Conservation (phyloP, 2,113 vertebrate species). For the Gyps fulvus region DNA sequence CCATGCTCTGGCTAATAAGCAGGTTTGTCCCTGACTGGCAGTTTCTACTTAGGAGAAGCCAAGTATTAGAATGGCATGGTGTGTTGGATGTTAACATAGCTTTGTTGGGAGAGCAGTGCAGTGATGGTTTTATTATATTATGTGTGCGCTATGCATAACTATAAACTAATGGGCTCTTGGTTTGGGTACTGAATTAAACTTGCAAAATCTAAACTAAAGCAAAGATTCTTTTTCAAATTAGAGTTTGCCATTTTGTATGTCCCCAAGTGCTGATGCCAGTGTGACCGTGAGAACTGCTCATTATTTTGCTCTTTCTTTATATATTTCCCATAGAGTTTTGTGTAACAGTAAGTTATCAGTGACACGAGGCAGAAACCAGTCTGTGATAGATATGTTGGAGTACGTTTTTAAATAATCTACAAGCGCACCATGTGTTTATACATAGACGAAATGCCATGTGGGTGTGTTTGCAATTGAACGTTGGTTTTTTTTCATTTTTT, state of each 20-base stretch:
- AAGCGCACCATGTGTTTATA: conserved; percentile 25
- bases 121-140: conserved; percentile 4
- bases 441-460: not conserved
- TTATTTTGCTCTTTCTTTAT: conserved; percentile 54
- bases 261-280: conserved; percentile 58
- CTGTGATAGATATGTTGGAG: conserved; percentile 62
- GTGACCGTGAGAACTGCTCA: conserved; percentile 56
- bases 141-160: conserved; percentile 30
- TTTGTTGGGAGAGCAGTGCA: conserved; percentile 58
- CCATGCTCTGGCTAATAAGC: conserved; percentile 5
- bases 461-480: not conserved
- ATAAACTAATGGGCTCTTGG: conserved; percentile 50
- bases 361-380: conserved; percentile 52
- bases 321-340: conserved; percentile 57
- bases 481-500: conserved; percentile 29
- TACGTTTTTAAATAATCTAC: conserved; percentile 32
- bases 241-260: conserved; percentile 55
- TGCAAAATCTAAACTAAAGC: conserved; percentile 60
- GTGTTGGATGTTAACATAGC: conserved; percentile 52
- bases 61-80: conserved; percentile 41
- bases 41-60: conserved; percentile 29
- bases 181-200: conserved; percentile 58
- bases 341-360: conserved; percentile 60
- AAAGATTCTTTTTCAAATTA: conserved; percentile 58
- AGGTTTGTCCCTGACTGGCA: conserved; percentile 50